Evolutionary conservation across 2,113 vertebrate species (phyloP), one percentile per base, ranked within the genome.

Genomic region (Rattus rattus): DNA sequence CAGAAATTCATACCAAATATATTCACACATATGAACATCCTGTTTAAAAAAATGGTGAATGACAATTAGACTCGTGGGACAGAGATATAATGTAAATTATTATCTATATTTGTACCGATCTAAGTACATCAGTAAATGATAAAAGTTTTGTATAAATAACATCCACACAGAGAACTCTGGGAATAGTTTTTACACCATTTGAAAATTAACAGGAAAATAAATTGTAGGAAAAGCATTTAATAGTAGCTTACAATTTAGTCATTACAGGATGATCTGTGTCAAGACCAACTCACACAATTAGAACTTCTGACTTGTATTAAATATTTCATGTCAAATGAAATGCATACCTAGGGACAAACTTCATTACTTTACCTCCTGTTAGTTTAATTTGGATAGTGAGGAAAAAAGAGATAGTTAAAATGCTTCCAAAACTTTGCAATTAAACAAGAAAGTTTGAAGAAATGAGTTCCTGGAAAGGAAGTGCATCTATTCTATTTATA

Each of bases 371-470:
- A 73, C 75, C 84, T 92, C 77, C 36, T 83, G 20, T 87, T 88
- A 54, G 96, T 97, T 96, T 97, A 96, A 83, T 88, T 75, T 95
- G 81, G n/a, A 39, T 94, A 88, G 63, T 93, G 95, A 96, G 70
- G 65, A 8, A 24, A 54, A 96, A 90, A 79, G 20, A 56, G 69
- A 39, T 39, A 52, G 65, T 94, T 47, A 97, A 97, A 92, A 77
- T 72, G 72, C 94, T 70, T 94, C 95, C 96, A 80, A 88, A 86
- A 36, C 39, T 96, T 96, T 96, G 56, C 88, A 98, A 88, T 97
- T 92, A 97, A 94, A 59, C 54, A 61, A 97, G 91, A 96, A 97
- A 96, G 86, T 97, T 75, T 92, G 61, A 63, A 96, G 91, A 97
- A 72, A 95, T 26, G 43, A 96, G 39, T 43, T 94, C 72, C 61